Evolutionary conservation across 2,113 vertebrate genomes (phyloP).

Genomic region (Chaetops frenatus): DNA sequence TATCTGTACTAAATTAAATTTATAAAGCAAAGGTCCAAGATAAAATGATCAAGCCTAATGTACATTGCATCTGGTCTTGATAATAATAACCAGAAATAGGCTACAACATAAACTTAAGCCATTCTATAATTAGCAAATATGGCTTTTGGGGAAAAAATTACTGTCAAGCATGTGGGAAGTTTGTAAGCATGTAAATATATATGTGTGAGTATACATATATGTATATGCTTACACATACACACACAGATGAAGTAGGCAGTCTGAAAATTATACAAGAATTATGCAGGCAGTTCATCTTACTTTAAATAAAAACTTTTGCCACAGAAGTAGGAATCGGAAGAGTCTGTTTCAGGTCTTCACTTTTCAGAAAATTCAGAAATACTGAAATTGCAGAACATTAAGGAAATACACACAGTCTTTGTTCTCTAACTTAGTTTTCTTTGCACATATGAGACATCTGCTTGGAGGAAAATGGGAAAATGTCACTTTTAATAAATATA

Average conservation of each 20-base stretch:
- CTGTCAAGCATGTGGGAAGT: not conserved
- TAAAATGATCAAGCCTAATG: not conserved
- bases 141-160: not conserved
- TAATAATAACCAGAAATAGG: not conserved
- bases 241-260: not conserved
- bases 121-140: not conserved
- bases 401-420: not conserved
- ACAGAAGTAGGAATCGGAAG: not conserved
- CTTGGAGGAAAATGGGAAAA: constrained; percentile 7
- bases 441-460: not conserved
- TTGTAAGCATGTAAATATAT: not conserved
- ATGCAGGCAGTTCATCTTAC: not conserved
- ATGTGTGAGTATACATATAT: rapidly evolving
- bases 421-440: not conserved
- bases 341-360: not conserved
- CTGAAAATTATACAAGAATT: not conserved
- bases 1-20: not conserved
- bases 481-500: constrained; percentile 25
- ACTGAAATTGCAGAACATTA: not conserved
- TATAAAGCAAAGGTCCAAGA: not conserved
- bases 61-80: not conserved
- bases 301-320: not conserved
- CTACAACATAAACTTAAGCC: not conserved
- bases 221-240: not conserved
- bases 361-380: not conserved